Percentiles rank a stretch among this genome's conserved stretches.
phyloP scores from a whole-genome alignment of 2,888 invertebrate genomes.

The Cancer borealis region DNA sequence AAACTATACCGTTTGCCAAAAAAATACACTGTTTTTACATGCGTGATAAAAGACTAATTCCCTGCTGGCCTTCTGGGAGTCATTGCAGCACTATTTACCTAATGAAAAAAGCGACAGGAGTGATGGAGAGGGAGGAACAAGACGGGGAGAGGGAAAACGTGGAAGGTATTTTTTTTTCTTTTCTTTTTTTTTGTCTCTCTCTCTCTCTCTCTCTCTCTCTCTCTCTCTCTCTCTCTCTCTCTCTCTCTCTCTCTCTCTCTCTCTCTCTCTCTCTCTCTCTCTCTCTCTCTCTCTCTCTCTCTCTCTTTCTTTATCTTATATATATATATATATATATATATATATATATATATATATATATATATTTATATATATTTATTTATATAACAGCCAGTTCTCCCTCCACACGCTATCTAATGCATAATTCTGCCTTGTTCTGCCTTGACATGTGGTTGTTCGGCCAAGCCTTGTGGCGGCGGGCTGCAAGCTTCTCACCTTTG shows the following conservation, averaged over 20 bases:
- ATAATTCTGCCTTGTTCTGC: not conserved
- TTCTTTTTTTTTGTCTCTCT: not conserved
- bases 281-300: not conserved
- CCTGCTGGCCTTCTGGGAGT: constrained; percentile 61
- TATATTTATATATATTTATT: not conserved
- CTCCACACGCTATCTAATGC: not conserved
- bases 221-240: constrained; percentile 40
- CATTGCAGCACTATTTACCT: constrained; percentile 67
- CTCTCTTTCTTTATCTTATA: not conserved
- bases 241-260: constrained; percentile 40
- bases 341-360: not conserved
- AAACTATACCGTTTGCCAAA: not conserved
- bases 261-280: not conserved
- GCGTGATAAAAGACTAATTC: constrained; percentile 67
- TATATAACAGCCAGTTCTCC: not conserved
- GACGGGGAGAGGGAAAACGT: not conserved
- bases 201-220: constrained; percentile 30
- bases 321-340: not conserved
- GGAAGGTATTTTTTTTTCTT: not conserved
- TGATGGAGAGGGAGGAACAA: constrained; percentile 38
- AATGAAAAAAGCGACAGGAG: constrained; percentile 62
- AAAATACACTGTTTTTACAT: not conserved
- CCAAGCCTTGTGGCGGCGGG: not conserved
- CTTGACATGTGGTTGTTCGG: not conserved
- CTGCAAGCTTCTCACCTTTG: not conserved